These are phyloP conservation scores for Caenorhabditis angaria DNA, from an alignment of 2,888 invertebrate genomes.

Conservation along the genomic window DNA sequence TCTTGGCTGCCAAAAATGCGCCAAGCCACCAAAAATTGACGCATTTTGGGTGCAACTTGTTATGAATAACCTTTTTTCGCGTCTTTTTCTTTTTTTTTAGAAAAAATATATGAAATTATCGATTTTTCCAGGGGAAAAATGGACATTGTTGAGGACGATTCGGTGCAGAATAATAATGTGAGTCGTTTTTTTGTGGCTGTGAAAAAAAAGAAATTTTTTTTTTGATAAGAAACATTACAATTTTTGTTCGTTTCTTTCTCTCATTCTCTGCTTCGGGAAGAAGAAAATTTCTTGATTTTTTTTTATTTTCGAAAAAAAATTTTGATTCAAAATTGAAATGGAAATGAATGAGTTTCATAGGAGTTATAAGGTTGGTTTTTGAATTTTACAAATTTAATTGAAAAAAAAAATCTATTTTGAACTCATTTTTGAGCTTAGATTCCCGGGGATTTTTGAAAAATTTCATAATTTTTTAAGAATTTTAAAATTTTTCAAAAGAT, in stretches of 20 bases:
- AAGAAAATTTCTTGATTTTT: too few species aligned
- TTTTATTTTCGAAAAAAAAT: background rate
- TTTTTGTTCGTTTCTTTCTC: background rate
- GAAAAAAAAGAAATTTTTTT: constrained; percentile 1
- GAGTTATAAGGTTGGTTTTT: background rate
- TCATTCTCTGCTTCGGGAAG: background rate
- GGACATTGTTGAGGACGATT: background rate
- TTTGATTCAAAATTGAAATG: background rate
- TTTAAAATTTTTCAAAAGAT: too few species aligned
- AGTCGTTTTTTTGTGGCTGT: background rate
- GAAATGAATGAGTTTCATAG: background rate
- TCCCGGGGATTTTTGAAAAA: background rate
- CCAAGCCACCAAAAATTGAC: too few species aligned
- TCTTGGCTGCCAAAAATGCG: too few species aligned
- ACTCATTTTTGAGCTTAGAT: background rate
- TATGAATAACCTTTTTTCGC: too few species aligned
- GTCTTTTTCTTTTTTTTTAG: too few species aligned
- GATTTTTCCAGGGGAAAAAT: background rate
- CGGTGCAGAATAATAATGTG: background rate
- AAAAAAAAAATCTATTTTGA: background rate
- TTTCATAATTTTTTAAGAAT: too few species aligned
- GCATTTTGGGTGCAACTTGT: too few species aligned
- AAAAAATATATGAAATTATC: too few species aligned
- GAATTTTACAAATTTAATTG: background rate
- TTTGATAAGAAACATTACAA: background rate